Evolutionary conservation across 1,140 invertebrate species (phyloP), one percentile per base, ranked within the genome.

Genomic region (Dendroctonus ponderosae): DNA sequence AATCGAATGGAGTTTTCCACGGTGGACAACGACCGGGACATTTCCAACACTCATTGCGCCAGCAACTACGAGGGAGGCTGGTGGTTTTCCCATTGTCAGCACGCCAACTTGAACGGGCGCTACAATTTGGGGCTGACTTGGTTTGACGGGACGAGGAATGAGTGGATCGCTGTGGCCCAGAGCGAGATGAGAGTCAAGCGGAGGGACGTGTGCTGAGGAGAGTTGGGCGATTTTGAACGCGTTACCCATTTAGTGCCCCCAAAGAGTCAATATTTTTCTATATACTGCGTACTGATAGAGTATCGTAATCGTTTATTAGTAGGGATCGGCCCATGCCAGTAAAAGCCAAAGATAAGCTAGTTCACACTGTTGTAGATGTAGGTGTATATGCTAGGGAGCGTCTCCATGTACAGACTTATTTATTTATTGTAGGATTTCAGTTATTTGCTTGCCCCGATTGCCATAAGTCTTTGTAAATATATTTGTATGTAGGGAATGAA

Each of bases 81-180:
- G 93, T 96, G 93, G 93, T 96, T 91, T 79, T 92, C 89, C 62
- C 91, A 94, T 77, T 98, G 94, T 79, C 94, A 96, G 74, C 92
- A 94, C 77, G 91, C 91, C 6, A 96, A 97, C 82, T 85, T 97
- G 26, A 97, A 97, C 78, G 94, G 93, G 1, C 89, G 89, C 60
- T 95, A 94, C 77, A 89, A 88, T 59, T 80, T 93, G 3, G 94
- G 93, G 0, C 81, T 97, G 48, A 92, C 92, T 5, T 96, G 94
- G 93, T 96, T 93, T 77, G 89, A 94, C 75, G 85, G 86, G 4
- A 84, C 86, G 7, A 84, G 82, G 60, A 92, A 93, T 74, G 89
- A 93, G 74, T 96, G 93, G 93, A 91, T 96, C 72, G 91, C 92
- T 7, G 86, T 96, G 11, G 85, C 88, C 14, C 83, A 86, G n/a